phyloP scores from a whole-genome alignment of 2,797 vertebrate genomes.

The Rhyacichthys aspro region DNA sequence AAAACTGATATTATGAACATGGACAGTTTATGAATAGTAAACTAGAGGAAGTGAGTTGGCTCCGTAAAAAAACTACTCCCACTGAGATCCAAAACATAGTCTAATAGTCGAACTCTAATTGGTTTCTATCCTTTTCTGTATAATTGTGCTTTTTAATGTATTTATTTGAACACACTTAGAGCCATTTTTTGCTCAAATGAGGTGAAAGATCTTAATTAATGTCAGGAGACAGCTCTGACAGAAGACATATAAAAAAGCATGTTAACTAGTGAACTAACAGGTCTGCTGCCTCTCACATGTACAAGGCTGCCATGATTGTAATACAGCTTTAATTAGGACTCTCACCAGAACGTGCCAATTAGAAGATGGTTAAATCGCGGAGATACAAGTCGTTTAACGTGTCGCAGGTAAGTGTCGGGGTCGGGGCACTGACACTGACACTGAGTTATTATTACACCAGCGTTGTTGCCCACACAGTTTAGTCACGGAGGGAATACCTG shows the following conservation, averaged over 20 bases:
- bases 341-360: constrained; percentile 13
- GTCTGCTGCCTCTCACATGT: not conserved
- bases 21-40: too few relatives aligned
- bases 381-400: constrained; percentile 3
- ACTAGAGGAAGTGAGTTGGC: too few relatives aligned
- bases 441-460: constrained; percentile 19
- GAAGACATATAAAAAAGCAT: not conserved
- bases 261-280: not conserved
- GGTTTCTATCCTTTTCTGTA: too few relatives aligned
- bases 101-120: too few relatives aligned
- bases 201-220: not conserved
- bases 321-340: constrained; percentile 25
- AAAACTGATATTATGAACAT: too few relatives aligned
- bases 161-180: too few relatives aligned
- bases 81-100: too few relatives aligned
- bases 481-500: constrained; percentile 17
- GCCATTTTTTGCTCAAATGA: not conserved
- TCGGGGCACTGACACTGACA: constrained; percentile 4
- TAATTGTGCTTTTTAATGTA: too few relatives aligned
- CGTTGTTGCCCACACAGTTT: constrained; percentile 27
- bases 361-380: constrained; percentile 12
- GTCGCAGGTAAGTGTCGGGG: constrained; percentile 9
- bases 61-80: too few relatives aligned
- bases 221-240: not conserved
- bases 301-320: not conserved